These are phyloP conservation scores for Passer montanus DNA, from an alignment of 2,113 vertebrate genomes.

Conservation along the genomic window DNA sequence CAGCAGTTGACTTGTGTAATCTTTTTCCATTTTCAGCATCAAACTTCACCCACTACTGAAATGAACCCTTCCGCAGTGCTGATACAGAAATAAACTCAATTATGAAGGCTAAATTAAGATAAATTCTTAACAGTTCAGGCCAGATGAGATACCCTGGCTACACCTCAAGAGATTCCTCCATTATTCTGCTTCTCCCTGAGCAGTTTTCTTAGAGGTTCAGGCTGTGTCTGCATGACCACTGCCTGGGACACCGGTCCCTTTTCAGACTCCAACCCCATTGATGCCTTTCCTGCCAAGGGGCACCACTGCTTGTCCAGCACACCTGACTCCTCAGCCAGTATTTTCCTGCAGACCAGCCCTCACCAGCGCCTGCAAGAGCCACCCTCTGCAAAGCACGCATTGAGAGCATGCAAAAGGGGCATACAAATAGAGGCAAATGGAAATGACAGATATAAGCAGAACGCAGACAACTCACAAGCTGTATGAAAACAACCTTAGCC, in stretches of 20 bases:
- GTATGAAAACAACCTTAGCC: not conserved
- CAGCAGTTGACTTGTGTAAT: slow-evolving; percentile 27
- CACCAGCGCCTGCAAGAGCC: not conserved
- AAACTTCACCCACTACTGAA: slow-evolving; percentile 24
- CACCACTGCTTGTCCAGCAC: not conserved
- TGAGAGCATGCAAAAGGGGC: not conserved
- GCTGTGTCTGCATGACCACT: not conserved
- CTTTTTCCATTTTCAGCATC: slow-evolving; percentile 61
- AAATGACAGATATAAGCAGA: not conserved
- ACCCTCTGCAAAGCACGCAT: not conserved
- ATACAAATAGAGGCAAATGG: not conserved
- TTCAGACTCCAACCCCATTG: not conserved
- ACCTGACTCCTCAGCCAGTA: not conserved
- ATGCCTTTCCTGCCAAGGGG: not conserved
- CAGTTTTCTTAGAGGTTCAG: not conserved
- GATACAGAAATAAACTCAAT: slow-evolving; percentile 55
- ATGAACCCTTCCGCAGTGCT: not conserved
- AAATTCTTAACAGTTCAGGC: not conserved
- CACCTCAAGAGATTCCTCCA: not conserved
- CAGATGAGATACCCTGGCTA: not conserved
- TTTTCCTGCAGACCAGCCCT: not conserved
- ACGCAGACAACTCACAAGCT: not conserved
- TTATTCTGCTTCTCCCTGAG: not conserved
- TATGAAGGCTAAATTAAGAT: slow-evolving; percentile 28
- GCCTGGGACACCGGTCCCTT: not conserved